Conservation (phyloP, 2,797 vertebrate species). For the Myotis findleyi region DNA sequence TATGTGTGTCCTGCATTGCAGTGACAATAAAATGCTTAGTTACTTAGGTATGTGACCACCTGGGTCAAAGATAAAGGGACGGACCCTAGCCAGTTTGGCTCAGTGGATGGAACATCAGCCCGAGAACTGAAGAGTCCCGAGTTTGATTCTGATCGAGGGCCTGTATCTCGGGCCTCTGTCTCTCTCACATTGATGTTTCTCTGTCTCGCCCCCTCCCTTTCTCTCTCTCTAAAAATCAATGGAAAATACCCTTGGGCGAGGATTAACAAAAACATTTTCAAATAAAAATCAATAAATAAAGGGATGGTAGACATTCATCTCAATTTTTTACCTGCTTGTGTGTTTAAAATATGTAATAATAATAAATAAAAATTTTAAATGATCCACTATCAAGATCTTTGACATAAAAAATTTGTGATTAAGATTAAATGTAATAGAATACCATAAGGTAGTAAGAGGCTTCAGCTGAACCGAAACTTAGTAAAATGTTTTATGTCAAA, state of each 20-base stretch:
- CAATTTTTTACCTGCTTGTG: not conserved
- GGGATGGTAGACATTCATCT: not conserved
- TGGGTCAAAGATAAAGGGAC: not conserved
- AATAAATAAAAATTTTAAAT: constrained; percentile 4
- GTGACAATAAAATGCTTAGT: not conserved
- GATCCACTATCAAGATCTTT: not conserved
- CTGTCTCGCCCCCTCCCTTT: too few relatives aligned
- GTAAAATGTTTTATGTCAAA: constrained; percentile 49
- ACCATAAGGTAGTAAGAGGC: not conserved
- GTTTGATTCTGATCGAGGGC: too few relatives aligned
- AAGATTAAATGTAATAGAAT: not conserved
- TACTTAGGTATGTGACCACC: not conserved
- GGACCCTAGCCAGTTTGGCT: too few relatives aligned
- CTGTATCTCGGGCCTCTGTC: too few relatives aligned
- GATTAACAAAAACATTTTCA: too few relatives aligned
- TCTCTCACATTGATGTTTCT: too few relatives aligned
- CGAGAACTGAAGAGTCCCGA: too few relatives aligned
- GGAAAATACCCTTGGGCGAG: too few relatives aligned
- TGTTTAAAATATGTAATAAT: constrained; percentile 48
- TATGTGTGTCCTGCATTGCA: too few relatives aligned
- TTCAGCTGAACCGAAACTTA: constrained; percentile 23
- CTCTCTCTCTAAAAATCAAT: too few relatives aligned
- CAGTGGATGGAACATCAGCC: too few relatives aligned
- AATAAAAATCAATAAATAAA: not conserved
- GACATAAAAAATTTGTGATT: not conserved